Evolutionary conservation across 2,797 vertebrate species (phyloP).

Genomic region (Peromyscus nudipes): DNA sequence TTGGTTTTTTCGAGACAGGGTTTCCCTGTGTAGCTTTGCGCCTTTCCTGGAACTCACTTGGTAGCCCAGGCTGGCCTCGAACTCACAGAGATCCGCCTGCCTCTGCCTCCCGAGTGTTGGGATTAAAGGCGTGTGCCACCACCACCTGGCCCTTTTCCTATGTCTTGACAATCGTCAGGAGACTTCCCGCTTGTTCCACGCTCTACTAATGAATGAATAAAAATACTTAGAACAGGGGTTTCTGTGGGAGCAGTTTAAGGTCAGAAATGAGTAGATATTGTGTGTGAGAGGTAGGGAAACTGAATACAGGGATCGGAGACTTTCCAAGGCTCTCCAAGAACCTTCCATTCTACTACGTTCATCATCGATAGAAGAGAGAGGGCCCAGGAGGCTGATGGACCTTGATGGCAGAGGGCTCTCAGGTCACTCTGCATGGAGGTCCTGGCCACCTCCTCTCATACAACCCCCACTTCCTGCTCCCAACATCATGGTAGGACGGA

Average conservation of each 20-base stretch:
- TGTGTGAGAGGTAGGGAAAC: neutral
- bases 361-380: neutral
- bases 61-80: no score
- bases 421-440: neutral
- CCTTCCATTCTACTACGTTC: neutral
- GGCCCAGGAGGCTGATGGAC: neutral
- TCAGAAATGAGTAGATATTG: neutral
- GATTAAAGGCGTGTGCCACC: no score
- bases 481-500: neutral
- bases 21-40: no score
- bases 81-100: no score
- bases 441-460: neutral
- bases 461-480: neutral
- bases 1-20: no score
- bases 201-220: neutral
- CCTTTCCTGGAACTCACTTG: no score
- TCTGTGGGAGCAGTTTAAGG: neutral
- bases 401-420: neutral
- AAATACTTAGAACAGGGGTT: neutral
- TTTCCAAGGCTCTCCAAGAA: slow-evolving; percentile 26
- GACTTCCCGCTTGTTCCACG: neutral
- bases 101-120: no score
- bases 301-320: neutral
- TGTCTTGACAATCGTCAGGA: neutral
- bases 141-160: no score